Evolutionary conservation across 2,888 invertebrate species (phyloP), one percentile per base, ranked within the genome.

Genomic region (Diploptera punctata): DNA sequence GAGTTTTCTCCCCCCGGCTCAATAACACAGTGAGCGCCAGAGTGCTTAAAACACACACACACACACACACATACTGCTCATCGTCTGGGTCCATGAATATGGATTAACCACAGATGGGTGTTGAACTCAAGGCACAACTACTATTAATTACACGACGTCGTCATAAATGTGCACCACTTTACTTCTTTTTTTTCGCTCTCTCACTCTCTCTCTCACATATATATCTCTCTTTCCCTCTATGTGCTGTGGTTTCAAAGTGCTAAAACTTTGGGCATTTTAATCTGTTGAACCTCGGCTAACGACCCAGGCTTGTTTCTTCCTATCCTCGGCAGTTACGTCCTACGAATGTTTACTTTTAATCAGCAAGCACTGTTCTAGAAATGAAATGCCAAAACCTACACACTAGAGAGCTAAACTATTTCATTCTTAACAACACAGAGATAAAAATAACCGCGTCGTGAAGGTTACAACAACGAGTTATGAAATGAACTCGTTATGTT

Each of bases 101-200:
- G 65, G 65, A 65, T 65, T 65, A 65, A 44, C 44, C 44, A 19
- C 44, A n/a, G 65, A 24, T 19, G 65, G 44, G 43, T 65, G 65
- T 65, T 65, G 43, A 62, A 62, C 62, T 62, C 44, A 5, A 13
- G 16, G 43, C 43, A 44, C 43, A 65, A 65, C 65, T 65, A 65
- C 65, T 65, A 65, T 44, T 65, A 65, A 65, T 65, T 65, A 65
- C 65, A 65, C 9, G 44, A 44, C 65, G 44, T 44, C 65, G 44
- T 65, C 44, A 65, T 65, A 65, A 65, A 65, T 65, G 65, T 65
- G 44, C 18, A 31, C 21, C 65, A 44, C 65, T 65, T 44, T 26
- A 54, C 26, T 54, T 26, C 54, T 54, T 54, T 54, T 65, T 44
- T 60, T 31, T 31, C 31, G 21, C n/a, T 44, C 33, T 18, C 18